Conservation (phyloP, 2,797 vertebrate genomes). For the Chanos chanos region DNA sequence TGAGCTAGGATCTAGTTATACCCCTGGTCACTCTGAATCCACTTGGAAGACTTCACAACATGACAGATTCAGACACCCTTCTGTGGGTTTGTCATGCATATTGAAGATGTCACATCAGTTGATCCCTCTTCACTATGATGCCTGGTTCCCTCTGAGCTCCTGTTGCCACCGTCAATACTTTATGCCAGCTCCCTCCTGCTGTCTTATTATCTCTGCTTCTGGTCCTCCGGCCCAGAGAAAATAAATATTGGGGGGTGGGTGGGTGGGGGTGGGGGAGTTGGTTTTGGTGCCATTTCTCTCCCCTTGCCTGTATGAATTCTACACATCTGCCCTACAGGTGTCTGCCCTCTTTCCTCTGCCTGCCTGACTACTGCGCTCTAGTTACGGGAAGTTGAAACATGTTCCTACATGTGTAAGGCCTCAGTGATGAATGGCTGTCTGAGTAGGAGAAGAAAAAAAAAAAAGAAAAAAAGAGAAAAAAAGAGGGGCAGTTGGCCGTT, state of each 20-base stretch:
- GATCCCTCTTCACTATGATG: no score
- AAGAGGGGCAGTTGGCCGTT: slow-evolving; percentile 12
- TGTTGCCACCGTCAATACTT: not conserved
- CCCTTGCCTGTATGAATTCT: slow-evolving; percentile 20
- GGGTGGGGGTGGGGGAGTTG: slow-evolving; percentile 8
- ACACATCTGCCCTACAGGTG: slow-evolving; percentile 47
- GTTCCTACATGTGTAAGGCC: slow-evolving; percentile 59
- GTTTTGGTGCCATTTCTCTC: slow-evolving; percentile 16
- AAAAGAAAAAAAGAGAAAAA: slow-evolving; percentile 56
- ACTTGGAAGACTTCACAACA: no score
- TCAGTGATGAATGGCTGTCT: slow-evolving; percentile 55
- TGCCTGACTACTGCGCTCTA: slow-evolving; percentile 6
- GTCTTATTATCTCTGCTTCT: not conserved
- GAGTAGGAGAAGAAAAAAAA: slow-evolving; percentile 55
- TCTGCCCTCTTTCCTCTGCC: slow-evolving; percentile 29
- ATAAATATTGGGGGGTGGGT: no score
- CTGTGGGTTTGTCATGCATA: no score
- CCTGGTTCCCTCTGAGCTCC: not conserved
- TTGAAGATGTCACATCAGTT: no score
- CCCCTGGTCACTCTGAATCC: no score
- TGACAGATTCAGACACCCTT: no score
- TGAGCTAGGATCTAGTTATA: no score
- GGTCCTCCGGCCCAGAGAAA: slow-evolving; percentile 28
- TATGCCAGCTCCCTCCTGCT: slow-evolving; percentile 3
- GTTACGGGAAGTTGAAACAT: slow-evolving; percentile 49